Evolutionary conservation across 2,797 vertebrate genomes (phyloP), one percentile per base, ranked within the genome.

Genomic region (Gila robusta): DNA sequence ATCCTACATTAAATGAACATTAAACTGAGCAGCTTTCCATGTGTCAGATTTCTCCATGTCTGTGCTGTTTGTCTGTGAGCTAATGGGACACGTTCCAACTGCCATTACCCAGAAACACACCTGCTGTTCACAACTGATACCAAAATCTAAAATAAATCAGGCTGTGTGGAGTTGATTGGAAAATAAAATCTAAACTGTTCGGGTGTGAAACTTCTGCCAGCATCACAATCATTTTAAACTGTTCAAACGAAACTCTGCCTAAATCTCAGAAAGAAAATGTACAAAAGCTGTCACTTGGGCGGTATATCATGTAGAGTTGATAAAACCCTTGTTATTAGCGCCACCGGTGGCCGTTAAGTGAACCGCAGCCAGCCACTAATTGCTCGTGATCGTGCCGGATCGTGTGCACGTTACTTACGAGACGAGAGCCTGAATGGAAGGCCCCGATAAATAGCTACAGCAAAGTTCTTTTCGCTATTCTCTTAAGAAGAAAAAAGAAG

Each of bases 61-160:
- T 52, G 17, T 84, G 44, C 44, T 76, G 56, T 77, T 84, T 84
- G 72, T 84, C 82, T 77, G 41, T 49, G 41, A 83, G 81, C 71
- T 64, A 71, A 52, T 78, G 74, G 64, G 62, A 69, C 32, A 66
- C 44, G 62, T 64, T 83, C 70, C 81, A 54, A 84, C 82, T 77
- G 73, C 62, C 28, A n/a, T 54, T 84, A 39, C 32, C 49, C 73
- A 82, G 80, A 71, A 87, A 71, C 74, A 71, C 81, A 66, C 82
- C 73, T 77, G 82, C 82, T 77, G 82, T 84, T 84, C 74, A 84
- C 32, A 47, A 77, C 35, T 52, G 73, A 54, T 28, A 37, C 8
- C 32, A 41, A 69, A 77, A 78, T 77, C 32, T 52, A 19, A 77
- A 69, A 83, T 83, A 83, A 83, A 82, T 82, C 70, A 82, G 37